Evolutionary conservation across 2,113 vertebrate species (phyloP).

Genomic region (Cyanistes caeruleus): DNA sequence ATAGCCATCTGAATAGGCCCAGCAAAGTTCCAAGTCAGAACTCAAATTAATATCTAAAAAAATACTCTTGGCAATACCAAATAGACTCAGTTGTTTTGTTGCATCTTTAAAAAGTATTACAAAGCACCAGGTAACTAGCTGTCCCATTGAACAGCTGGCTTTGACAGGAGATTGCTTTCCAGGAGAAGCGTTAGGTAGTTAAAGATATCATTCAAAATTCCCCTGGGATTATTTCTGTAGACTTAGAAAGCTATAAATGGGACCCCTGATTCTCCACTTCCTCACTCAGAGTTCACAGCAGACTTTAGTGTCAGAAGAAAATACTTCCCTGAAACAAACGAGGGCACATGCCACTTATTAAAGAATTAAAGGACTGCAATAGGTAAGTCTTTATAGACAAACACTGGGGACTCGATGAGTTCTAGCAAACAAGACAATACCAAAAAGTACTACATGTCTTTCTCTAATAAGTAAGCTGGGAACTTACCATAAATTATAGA

Average conservation of each 20-base stretch:
- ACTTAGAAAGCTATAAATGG: background rate
- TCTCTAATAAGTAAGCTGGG: background rate
- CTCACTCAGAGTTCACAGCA: background rate
- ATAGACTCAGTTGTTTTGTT: background rate
- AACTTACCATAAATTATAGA: background rate
- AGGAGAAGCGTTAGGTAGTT: background rate
- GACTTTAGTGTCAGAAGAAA: background rate
- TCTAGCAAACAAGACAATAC: background rate
- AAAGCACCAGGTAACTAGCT: background rate
- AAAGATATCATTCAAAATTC: background rate
- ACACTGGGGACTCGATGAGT: background rate
- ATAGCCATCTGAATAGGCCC: background rate
- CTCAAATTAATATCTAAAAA: background rate
- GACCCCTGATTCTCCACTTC: background rate
- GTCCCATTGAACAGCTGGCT: background rate
- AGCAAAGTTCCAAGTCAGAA: background rate
- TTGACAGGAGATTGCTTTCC: background rate
- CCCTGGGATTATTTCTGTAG: background rate
- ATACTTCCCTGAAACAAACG: background rate
- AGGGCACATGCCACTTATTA: rapidly evolving
- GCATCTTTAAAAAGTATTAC: background rate
- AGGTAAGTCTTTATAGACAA: background rate
- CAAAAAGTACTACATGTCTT: background rate
- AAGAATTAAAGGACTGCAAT: background rate
- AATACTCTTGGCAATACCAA: background rate